These are phyloP conservation scores for Deroplatys truncata DNA, from an alignment of 2,888 invertebrate genomes.

Conservation along the genomic window DNA sequence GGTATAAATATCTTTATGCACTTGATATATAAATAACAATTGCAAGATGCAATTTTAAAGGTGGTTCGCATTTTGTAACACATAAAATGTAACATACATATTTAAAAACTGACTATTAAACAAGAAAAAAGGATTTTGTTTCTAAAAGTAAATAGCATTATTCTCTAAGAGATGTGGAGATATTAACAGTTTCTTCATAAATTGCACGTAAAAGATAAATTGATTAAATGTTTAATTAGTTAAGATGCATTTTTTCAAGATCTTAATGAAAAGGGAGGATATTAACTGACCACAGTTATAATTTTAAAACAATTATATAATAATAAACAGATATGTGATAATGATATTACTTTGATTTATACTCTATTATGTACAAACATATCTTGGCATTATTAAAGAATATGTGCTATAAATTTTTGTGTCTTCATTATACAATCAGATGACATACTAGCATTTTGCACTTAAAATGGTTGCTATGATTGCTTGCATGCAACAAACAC, in stretches of 20 bases:
- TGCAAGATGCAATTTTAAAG: no score
- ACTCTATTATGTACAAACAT: neutral
- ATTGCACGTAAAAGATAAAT: no score
- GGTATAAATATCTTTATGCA: no score
- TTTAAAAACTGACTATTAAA: no score
- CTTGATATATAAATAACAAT: no score
- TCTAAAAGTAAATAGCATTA: no score
- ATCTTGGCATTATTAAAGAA: neutral
- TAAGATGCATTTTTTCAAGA: neutral
- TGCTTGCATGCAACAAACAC: neutral
- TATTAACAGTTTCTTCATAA: no score
- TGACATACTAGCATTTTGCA: neutral
- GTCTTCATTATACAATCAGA: neutral
- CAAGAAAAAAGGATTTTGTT: no score
- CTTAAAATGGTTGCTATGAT: neutral
- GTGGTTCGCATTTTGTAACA: no score
- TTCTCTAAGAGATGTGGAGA: no score
- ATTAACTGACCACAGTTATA: neutral
- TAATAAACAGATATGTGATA: neutral
- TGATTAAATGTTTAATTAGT: no score
- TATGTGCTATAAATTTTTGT: neutral
- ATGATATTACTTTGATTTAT: neutral
- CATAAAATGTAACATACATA: no score
- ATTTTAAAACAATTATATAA: neutral
- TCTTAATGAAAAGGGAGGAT: neutral